Evolutionary conservation across 2,888 invertebrate genomes (phyloP).

Genomic region (Oscheius myriophilus): DNA sequence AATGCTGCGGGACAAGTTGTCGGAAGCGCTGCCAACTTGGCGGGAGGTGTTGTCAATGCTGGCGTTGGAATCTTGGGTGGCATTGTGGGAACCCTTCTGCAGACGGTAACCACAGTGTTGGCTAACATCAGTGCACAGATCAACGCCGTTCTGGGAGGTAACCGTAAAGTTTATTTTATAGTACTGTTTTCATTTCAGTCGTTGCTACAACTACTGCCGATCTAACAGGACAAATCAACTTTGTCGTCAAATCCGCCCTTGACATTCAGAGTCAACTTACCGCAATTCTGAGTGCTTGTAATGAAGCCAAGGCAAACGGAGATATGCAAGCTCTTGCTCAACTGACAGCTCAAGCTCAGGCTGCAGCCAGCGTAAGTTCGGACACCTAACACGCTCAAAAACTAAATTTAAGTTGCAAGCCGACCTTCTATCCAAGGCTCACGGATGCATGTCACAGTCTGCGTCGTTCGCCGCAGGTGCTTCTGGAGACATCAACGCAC

Average conservation of each 20-base stretch:
- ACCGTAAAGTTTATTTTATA: not conserved
- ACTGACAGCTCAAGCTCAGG: slow-evolving; percentile 12
- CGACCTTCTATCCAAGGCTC: slow-evolving; percentile 1
- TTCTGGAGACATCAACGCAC: not conserved
- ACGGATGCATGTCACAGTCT: not conserved
- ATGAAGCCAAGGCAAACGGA: slow-evolving; percentile 14
- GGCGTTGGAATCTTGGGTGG: slow-evolving; percentile 8
- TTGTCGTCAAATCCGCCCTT: not conserved
- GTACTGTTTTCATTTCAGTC: not conserved
- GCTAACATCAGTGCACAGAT: slow-evolving; percentile 5
- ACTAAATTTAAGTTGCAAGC: slow-evolving; percentile 2
- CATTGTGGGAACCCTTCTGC: not conserved
- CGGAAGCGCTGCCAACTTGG: slow-evolving; percentile 4
- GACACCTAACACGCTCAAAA: not conserved
- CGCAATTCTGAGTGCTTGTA: slow-evolving; percentile 1
- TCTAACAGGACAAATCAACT: slow-evolving; percentile 6
- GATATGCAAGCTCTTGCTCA: not conserved
- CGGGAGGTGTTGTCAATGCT: slow-evolving; percentile 7
- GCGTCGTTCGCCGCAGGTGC: slow-evolving; percentile 6
- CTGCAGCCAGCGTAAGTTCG: slow-evolving; percentile 1
- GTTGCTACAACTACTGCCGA: slow-evolving; percentile 11
- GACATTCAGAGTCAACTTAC: slow-evolving; percentile 1
- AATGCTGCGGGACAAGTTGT: not conserved
- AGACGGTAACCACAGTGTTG: not conserved
- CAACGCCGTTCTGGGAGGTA: slow-evolving; percentile 5